phyloP scores from a whole-genome alignment of 2,113 vertebrate genomes.

The Pelvicachromis taeniatus region DNA sequence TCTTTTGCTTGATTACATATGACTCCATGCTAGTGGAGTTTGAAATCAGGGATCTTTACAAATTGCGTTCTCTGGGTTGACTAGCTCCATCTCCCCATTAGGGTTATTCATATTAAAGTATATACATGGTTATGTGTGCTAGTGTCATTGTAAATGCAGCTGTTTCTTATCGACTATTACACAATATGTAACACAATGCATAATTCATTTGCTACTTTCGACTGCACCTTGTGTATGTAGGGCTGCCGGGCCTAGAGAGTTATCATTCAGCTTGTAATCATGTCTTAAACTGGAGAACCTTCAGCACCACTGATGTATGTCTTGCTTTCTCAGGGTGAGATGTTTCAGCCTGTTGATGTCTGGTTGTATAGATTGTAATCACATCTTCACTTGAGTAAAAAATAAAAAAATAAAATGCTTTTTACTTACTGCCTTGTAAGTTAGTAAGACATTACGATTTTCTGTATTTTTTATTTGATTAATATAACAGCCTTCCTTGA shows the following conservation, averaged over 20 bases:
- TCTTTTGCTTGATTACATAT: not conserved
- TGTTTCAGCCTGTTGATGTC: not conserved
- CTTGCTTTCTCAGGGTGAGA: not conserved
- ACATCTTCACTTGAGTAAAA: not conserved
- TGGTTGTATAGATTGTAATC: not conserved
- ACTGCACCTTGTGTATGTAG: not conserved
- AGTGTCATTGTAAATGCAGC: not conserved
- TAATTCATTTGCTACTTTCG: not conserved
- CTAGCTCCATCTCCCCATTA: not conserved
- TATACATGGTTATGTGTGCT: not conserved
- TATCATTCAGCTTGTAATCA: not conserved
- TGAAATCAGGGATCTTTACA: not conserved
- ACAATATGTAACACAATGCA: not conserved
- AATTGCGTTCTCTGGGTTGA: not conserved
- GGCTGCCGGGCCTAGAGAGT: not conserved
- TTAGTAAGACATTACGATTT: not conserved
- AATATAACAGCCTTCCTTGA: not conserved
- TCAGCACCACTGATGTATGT: not conserved
- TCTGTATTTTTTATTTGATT: not conserved
- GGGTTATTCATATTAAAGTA: not conserved
- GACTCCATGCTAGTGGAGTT: too few relatives aligned
- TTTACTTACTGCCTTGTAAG: fast-evolving
- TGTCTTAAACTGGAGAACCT: not conserved
- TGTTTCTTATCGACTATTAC: not conserved
- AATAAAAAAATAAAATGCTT: not conserved